Evolutionary conservation across 2,888 invertebrate genomes (phyloP).

Genomic region (Alloplasta piceator): DNA sequence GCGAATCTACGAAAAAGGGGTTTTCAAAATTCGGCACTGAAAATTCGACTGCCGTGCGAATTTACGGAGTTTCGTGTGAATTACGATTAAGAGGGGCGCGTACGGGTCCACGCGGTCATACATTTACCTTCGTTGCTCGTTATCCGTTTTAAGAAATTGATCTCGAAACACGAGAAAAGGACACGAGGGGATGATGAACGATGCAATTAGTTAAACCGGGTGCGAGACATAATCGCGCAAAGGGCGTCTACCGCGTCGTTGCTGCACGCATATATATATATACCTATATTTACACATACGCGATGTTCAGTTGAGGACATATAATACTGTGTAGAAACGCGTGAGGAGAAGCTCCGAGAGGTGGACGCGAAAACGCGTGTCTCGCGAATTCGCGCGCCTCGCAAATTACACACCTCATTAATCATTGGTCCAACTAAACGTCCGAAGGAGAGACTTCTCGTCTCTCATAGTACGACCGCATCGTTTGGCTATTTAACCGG

Average conservation of each 20-base stretch:
- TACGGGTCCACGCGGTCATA: neutral
- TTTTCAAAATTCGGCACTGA: too few relatives aligned
- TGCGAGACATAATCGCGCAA: constrained; percentile 59
- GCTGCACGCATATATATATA: constrained; percentile 11
- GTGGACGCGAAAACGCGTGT: constrained; percentile 39
- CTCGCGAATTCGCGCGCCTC: constrained; percentile 53
- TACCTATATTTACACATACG: neutral
- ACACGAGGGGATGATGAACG: constrained; percentile 55
- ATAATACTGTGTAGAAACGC: constrained; percentile 19
- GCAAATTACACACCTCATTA: constrained; percentile 67
- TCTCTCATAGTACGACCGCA: constrained; percentile 1
- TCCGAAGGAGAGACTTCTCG: constrained; percentile 34
- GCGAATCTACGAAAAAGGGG: too few relatives aligned
- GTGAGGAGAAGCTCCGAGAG: constrained; percentile 39
- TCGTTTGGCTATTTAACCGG: too few relatives aligned
- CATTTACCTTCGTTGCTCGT: constrained; percentile 28
- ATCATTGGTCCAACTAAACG: constrained; percentile 62
- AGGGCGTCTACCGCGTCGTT: constrained; percentile 49
- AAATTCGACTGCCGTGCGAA: neutral
- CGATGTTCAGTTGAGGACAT: neutral
- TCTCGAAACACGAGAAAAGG: constrained; percentile 56
- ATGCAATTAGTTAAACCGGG: constrained; percentile 62
- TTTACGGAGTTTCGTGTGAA: neutral
- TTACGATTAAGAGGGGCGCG: neutral
- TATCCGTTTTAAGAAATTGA: constrained; percentile 59